These are phyloP conservation scores for Rhagonycha lutea DNA, from an alignment of 2,888 invertebrate genomes.

Conservation along the genomic window DNA sequence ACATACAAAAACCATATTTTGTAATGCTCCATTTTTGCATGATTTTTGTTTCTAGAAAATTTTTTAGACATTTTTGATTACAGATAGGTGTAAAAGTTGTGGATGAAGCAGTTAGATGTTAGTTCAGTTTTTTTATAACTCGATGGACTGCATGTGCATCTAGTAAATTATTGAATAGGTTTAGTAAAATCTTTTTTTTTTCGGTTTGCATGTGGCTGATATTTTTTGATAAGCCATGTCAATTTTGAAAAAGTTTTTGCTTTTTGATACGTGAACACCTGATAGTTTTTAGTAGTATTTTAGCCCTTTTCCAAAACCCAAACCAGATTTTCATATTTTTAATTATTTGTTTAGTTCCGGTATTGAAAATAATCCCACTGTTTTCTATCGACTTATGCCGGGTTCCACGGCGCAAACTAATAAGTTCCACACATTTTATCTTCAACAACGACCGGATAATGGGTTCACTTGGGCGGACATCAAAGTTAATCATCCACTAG, in stretches of 20 bases:
- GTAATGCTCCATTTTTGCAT: constrained; percentile 27
- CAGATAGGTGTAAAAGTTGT: constrained; percentile 9
- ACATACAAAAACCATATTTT: constrained; percentile 15
- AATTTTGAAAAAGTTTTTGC: constrained; percentile 40
- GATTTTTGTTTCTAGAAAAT: constrained; percentile 12
- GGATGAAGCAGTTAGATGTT: constrained; percentile 26
- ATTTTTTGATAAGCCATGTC: constrained; percentile 52
- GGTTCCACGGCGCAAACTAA: constrained; percentile 96
- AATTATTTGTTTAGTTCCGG: constrained; percentile 75
- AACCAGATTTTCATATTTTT: constrained; percentile 2
- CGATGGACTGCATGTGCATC: constrained; percentile 37
- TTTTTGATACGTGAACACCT: constrained; percentile 36
- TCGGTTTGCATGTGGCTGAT: constrained; percentile 42
- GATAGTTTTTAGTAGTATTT: constrained; percentile 33
- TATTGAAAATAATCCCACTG: constrained; percentile 94
- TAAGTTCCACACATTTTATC: constrained; percentile 93
- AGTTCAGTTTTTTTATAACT: constrained; percentile 26
- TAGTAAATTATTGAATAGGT: constrained; percentile 21
- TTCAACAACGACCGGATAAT: constrained; percentile 91
- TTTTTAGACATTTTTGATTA: constrained; percentile 16
- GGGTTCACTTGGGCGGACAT: constrained; percentile 95
- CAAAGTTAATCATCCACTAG: constrained; percentile 93
- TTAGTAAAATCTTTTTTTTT: constrained; percentile 24
- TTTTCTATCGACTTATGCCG: constrained; percentile 93
- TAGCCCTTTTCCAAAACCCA: neutral